These are phyloP conservation scores for Kryptopterus vitreolus DNA, from an alignment of 2,797 vertebrate genomes.

Conservation along the genomic window DNA sequence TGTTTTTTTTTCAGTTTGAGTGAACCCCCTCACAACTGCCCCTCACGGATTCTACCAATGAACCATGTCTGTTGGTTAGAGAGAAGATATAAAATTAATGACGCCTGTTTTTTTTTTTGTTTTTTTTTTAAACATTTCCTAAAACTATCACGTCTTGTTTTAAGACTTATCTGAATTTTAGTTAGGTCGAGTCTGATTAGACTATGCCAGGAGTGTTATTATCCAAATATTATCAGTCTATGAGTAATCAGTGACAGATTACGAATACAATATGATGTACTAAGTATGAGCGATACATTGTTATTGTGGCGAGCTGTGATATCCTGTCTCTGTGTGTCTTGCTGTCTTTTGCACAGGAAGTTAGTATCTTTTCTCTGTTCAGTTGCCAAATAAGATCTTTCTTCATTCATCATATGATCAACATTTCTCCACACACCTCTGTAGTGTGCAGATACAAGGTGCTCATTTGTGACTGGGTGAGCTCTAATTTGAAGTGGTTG, in stretches of 20 bases:
- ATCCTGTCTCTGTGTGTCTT: slow-evolving; percentile 30
- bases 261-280: neutral
- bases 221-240: neutral
- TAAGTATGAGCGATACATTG: slow-evolving; percentile 5
- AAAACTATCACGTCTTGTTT: neutral
- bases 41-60: neutral
- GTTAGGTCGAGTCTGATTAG: neutral
- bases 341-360: slow-evolving; percentile 34
- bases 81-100: neutral
- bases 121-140: neutral
- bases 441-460: neutral
- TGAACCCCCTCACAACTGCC: neutral
- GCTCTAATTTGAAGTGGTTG: neutral
- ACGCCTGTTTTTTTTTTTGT: neutral
- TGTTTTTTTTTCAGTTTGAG: neutral
- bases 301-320: slow-evolving; percentile 5
- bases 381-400: slow-evolving; percentile 36
- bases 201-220: neutral
- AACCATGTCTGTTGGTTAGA: neutral
- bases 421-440: slow-evolving; percentile 62
- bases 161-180: neutral
- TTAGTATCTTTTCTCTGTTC: slow-evolving; percentile 58
- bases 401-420: slow-evolving; percentile 62
- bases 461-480: neutral
- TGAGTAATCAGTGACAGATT: slow-evolving; percentile 9